phyloP scores from a whole-genome alignment of 2,113 vertebrate species.

The Bagarius yarrelli region DNA sequence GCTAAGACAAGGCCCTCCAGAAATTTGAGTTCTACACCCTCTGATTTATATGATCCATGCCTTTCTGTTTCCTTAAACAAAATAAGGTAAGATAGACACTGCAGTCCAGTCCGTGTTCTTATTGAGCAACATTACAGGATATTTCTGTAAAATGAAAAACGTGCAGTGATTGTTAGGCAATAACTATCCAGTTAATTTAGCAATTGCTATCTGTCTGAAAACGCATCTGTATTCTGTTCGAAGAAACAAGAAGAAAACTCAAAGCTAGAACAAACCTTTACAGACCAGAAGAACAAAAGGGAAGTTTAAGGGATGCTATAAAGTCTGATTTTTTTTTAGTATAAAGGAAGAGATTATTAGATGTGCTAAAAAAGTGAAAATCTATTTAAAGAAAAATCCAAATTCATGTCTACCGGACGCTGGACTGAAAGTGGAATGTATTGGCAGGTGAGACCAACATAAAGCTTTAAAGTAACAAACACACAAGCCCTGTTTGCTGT shows the following conservation, averaged over 20 bases:
- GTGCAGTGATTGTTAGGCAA: no score
- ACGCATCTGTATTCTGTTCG: background rate
- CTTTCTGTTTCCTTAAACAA: no score
- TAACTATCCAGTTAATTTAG: no score
- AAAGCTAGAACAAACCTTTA: background rate
- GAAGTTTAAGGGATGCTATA: background rate
- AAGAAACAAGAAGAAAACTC: background rate
- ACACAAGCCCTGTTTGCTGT: background rate
- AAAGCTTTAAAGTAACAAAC: background rate
- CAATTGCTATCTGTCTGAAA: background rate
- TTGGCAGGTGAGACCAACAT: background rate
- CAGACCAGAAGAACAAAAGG: background rate
- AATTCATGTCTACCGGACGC: background rate
- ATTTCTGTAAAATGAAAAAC: no score
- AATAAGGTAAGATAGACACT: no score
- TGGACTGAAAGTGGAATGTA: background rate
- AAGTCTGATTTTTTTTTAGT: background rate
- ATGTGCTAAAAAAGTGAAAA: background rate
- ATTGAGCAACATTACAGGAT: no score
- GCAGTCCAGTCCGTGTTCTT: no score
- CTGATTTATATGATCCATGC: no score
- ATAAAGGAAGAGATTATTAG: background rate
- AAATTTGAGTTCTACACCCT: no score
- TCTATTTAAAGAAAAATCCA: background rate
- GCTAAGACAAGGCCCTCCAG: no score